Base-by-base conservation (phyloP, 2,113 vertebrate genomes). In the Cyanoliseus patagonus region DNA sequence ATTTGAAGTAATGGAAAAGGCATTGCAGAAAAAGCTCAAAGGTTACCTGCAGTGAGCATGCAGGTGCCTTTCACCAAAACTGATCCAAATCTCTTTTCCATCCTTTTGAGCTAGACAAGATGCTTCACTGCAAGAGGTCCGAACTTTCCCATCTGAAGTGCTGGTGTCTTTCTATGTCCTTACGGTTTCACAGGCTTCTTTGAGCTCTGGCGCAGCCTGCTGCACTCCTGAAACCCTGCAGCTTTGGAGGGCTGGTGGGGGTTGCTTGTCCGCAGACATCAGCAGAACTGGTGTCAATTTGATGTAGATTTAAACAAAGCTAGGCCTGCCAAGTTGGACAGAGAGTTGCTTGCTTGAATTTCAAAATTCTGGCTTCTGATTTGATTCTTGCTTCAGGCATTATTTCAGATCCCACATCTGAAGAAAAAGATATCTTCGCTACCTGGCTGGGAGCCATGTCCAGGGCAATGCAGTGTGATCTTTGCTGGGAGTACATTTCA, bases 341-440 rank as follows among this genome's bases (percentile, higher is more conserved):
- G 84, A 69, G 47, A 80, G 49, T 92, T 92, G 66, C 67, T 92
- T 92, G 37, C 84, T 79, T 90, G 69, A 75, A 91, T 95, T 93
- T 92, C 57, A 84, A 17, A 77, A 77, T 85, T 73, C 79, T 89
- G 83, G 49, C 67, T 89, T 89, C 67, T 86, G 63, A 12, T 89
- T 95, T 90, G 69, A 93, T 94, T 83, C n/a, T 79, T 80, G 80
- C 84, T 94, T 75, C 87, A 57, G 76, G 92, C 89, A 8, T 70
- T 68, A 81, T 86, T 94, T 91, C 59, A 91, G 52, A 69, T 84
- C 33, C 62, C 17, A 41, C 15, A 57, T 85, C 42, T 89, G 78
- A 81, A 92, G 63, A 47, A 68, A 72, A 93, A 90, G 69, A 39
- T 52, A 86, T 63, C 57, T 83, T 82, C 37, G 75, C 13, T 88